A percentile compares a stretch with the other conserved stretches of the same genome.
These are phyloP conservation scores for Melanostigma gelatinosum DNA, from an alignment of 2,113 vertebrate species.

Conservation along the genomic window DNA sequence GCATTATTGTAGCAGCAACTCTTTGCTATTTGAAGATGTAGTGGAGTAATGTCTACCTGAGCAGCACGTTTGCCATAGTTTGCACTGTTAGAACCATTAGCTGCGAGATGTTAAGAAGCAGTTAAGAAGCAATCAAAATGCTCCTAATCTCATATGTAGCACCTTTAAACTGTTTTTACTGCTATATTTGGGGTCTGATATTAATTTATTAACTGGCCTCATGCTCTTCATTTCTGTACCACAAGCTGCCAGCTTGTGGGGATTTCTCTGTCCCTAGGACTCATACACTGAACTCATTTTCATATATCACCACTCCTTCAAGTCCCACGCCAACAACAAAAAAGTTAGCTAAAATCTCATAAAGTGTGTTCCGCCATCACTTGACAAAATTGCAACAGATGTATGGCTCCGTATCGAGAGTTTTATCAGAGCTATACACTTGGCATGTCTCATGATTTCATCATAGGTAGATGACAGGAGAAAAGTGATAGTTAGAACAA, in stretches of 20 bases:
- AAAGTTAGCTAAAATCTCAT: background rate
- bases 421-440: background rate
- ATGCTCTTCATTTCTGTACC: slow-evolving; percentile 10
- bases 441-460: background rate
- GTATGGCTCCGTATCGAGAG: background rate
- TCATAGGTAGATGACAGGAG: background rate
- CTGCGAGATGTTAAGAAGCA: no score
- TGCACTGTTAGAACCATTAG: no score
- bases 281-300: slow-evolving; percentile 2
- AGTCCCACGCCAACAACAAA: background rate
- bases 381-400: background rate
- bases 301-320: background rate
- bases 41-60: no score
- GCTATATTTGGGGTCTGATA: slow-evolving; percentile 19
- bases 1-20: background rate
- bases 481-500: background rate
- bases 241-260: background rate
- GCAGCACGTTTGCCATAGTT: no score
- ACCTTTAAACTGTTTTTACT: slow-evolving; percentile 7
- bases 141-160: no score
- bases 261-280: background rate
- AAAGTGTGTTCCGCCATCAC: background rate
- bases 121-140: no score
- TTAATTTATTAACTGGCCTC: slow-evolving; percentile 15
- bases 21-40: no score